Evolutionary conservation across 2,113 vertebrate species (phyloP).

Genomic region (Lasiurus cinereus): DNA sequence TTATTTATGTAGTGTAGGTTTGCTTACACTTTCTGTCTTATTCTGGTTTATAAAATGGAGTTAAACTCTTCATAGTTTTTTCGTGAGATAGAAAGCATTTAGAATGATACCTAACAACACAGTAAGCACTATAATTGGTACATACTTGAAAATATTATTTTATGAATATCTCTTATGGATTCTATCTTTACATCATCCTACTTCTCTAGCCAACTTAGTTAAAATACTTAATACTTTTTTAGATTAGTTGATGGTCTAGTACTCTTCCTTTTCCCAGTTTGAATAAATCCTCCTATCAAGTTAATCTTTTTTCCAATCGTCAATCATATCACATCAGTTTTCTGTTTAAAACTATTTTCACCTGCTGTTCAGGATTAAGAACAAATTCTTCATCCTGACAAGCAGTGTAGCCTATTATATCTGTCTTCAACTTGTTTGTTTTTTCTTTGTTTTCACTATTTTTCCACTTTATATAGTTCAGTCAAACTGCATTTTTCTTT

Average conservation of each 20-base stretch:
- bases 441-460: background rate
- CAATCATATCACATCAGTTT: constrained; percentile 20
- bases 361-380: constrained; percentile 1
- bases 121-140: background rate
- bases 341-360: constrained; percentile 20
- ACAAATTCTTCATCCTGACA: constrained; percentile 15
- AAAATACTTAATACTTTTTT: constrained; percentile 2
- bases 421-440: background rate
- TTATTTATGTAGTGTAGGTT: background rate
- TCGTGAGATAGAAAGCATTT: background rate
- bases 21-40: background rate
- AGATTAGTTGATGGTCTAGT: background rate
- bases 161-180: background rate
- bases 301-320: constrained; percentile 10
- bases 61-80: background rate
- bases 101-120: background rate
- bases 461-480: constrained; percentile 6
- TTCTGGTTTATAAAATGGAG: constrained; percentile 23
- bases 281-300: background rate
- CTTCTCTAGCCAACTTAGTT: background rate
- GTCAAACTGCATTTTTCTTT: constrained; percentile 11
- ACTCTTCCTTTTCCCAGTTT: background rate
- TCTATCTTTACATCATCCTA: background rate
- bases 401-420: background rate
- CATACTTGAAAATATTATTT: background rate